phyloP scores from a whole-genome alignment of 2,888 invertebrate genomes.

The Agriopis leucophaearia region DNA sequence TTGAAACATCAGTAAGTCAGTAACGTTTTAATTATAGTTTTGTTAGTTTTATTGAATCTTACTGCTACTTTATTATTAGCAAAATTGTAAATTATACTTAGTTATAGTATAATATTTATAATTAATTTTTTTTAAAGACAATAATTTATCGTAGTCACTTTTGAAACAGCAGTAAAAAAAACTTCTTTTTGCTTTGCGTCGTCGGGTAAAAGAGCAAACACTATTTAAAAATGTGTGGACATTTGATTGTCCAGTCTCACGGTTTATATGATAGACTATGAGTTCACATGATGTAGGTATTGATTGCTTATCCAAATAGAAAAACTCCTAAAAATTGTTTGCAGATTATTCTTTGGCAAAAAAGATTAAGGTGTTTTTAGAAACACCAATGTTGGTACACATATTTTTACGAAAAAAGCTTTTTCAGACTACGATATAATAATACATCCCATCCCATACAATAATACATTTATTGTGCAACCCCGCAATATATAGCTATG shows the following conservation, averaged over 20 bases:
- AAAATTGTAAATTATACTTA: no score
- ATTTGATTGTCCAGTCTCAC: background rate
- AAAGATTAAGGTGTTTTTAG: slow-evolving; percentile 22
- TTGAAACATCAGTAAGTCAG: background rate
- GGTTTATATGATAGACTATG: slow-evolving; percentile 2
- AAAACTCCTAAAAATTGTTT: slow-evolving; percentile 10
- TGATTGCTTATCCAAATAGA: slow-evolving; percentile 3
- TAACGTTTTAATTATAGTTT: no score
- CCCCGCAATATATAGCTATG: background rate
- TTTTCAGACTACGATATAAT: slow-evolving; percentile 1
- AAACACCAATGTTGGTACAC: slow-evolving; percentile 19
- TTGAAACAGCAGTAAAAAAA: no score
- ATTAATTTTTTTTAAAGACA: no score
- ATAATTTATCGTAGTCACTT: no score
- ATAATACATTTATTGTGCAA: background rate
- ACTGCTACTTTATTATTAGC: no score
- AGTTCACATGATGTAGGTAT: background rate
- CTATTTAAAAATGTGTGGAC: background rate
- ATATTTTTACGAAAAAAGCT: slow-evolving; percentile 6
- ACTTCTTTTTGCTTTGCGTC: no score
- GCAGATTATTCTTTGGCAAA: slow-evolving; percentile 5
- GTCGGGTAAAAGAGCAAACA: no score
- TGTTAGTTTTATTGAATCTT: no score
- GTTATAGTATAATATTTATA: no score
- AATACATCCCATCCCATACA: background rate